Base-by-base conservation (phyloP, 2,888 invertebrate species). In the Orthosia incerta region DNA sequence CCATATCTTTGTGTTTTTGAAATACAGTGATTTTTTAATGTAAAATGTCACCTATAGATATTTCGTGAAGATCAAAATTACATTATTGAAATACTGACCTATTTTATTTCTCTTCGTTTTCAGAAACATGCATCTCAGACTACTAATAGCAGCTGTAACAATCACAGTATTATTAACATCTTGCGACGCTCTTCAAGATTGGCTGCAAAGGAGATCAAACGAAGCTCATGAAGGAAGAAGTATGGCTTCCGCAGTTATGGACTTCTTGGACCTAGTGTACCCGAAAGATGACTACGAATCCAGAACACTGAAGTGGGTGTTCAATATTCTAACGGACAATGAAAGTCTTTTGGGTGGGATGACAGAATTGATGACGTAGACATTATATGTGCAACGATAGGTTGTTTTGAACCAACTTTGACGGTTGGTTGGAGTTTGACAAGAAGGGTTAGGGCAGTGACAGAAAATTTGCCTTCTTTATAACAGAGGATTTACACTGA, bases 221-320 rank as follows among this genome's bases (percentile, higher is more conserved):
- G 60, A 26, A 0, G 45, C 57, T 13, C 79, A 77, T 26, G 88
- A 89, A 59, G 86, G 89, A 62, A 88, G 95, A 51, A 91, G 94
- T 69, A 88, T 95, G 85, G 89, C 93, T 0, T 94, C 94, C 18
- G 87, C 91, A 0, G 88, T 95, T 9, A 86, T 90, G n/a, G 87
- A 91, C 59, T 94, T 92, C 56, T 74, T 96, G 63, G 95, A 95
- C 79, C 87, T 89, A 4, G 77, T 94, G 5, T 95, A 90, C 57
- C 94, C 94, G 0, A 94, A 94, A 80, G 95, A 95, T 64, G 95
- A 95, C 74, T 79, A 86, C 39, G 95, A 95, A 74, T 90, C 94
- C 0, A 91, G 87, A 45, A 88, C 93, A 26, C 87, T 96, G 88
- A 95, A 95, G 69, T 90, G 92, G 73, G 87, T 96, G 26, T 94